Conservation (phyloP, 1,140 invertebrate genomes). For the Laupala kohalensis region DNA sequence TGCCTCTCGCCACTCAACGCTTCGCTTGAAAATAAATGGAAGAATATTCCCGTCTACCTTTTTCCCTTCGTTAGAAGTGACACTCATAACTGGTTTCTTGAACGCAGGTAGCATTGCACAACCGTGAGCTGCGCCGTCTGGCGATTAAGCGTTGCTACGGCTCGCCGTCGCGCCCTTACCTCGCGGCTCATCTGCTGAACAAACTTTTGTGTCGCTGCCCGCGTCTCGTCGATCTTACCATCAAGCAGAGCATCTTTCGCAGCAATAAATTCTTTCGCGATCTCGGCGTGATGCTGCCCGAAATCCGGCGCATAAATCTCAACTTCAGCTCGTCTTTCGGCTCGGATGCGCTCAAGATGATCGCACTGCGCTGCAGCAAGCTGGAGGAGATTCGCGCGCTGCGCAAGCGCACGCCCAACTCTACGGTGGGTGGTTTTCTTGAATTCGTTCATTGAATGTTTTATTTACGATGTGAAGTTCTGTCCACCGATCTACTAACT, state of each 20-base stretch:
- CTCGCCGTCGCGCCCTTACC: not conserved
- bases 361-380: not conserved
- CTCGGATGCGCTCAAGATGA: not conserved
- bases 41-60: too few relatives aligned
- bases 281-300: not conserved
- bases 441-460: too few relatives aligned
- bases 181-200: not conserved
- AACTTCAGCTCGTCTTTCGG: not conserved
- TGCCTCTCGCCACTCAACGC: too few relatives aligned
- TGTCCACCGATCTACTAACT: too few relatives aligned
- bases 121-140: not conserved
- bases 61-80: too few relatives aligned
- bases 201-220: not conserved
- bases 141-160: not conserved
- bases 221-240: not conserved
- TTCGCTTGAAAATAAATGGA: too few relatives aligned
- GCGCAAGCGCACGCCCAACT: not conserved
- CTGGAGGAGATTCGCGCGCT: not conserved
- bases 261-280: not conserved
- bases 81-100: too few relatives aligned
- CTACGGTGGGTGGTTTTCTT: too few relatives aligned
- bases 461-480: too few relatives aligned
- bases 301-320: not conserved
- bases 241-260: not conserved
- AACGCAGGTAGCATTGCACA: not conserved